A percentile compares a stretch with the other conserved stretches of the same genome.
These are phyloP conservation scores for Crambe crambe DNA, from an alignment of 37 sponge, comb jelly and placozoan genomes.

Conservation along the genomic window DNA sequence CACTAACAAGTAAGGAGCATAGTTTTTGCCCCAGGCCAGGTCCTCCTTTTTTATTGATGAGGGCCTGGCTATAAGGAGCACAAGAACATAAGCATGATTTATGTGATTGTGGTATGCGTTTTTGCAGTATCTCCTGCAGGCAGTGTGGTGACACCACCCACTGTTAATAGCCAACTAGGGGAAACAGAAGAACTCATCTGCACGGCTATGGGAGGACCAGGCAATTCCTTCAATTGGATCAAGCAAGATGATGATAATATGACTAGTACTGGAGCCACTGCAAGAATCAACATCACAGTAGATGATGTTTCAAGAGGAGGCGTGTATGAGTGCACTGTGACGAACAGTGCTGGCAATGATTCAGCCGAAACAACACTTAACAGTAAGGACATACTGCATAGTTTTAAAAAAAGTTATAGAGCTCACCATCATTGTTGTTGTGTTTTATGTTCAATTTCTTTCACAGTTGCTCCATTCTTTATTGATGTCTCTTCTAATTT, in stretches of 20 bases:
- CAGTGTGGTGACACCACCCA: not conserved
- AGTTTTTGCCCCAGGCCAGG: no score
- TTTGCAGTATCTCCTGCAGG: not conserved
- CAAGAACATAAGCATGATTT: no score
- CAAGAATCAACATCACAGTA: not conserved
- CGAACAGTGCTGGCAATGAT: not conserved
- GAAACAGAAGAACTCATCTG: not conserved
- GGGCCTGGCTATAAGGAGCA: no score
- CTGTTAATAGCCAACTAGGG: not conserved
- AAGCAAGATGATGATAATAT: not conserved
- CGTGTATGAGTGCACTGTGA: not conserved
- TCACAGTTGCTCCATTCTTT: not conserved
- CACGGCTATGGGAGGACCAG: not conserved
- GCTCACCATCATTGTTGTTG: no score
- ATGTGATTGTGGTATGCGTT: no score
- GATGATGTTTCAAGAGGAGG: not conserved
- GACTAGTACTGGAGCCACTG: not conserved
- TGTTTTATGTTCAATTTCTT: conserved; percentile 10
- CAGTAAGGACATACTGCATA: not conserved
- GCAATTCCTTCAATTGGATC: not conserved
- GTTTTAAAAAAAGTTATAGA: no score
- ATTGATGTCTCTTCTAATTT: not conserved
- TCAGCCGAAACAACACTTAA: not conserved
- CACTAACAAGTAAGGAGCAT: not conserved
- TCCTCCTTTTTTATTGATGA: no score